Conservation (phyloP, 2,113 vertebrate species). For the Oryctolagus cuniculus region mOryCun1.1 NC_091438.1:59892501-59893000, state of each 20-base stretch:
- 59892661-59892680: not conserved
- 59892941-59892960: fast-evolving
- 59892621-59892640: too few species aligned
- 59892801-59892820: not conserved
- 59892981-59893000: fast-evolving
- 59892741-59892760: not conserved
- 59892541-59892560: not conserved
- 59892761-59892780: not conserved
- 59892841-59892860: not conserved
- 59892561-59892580: fast-evolving
- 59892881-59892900: not conserved
- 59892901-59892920: not conserved
- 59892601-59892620: too few species aligned
- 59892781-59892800: fast-evolving
- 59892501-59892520: fast-evolving
- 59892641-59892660: not conserved
- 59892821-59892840: not conserved
- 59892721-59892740: not conserved
- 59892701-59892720: too few species aligned
- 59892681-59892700: fast-evolving
- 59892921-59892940: not conserved
- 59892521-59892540: not conserved
- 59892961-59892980: not conserved
- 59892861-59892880: not conserved
- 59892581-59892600: fast-evolving